These are phyloP conservation scores for Leptestheria dahalacensis DNA, from an alignment of 1,140 invertebrate genomes.

Conservation along the genomic window DNA sequence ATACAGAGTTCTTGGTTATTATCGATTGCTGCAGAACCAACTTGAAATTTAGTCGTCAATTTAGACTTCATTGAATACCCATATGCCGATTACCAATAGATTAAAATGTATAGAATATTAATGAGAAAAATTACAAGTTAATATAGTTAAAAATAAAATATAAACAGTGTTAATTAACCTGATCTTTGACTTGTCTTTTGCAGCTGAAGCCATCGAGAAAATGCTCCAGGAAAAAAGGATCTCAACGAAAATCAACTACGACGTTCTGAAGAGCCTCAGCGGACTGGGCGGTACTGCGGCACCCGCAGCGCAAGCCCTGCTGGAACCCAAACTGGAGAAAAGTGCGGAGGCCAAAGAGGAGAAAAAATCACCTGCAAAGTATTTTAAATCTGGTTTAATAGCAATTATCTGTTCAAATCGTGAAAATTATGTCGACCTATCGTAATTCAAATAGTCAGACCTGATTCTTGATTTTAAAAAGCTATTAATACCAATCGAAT, in stretches of 20 bases:
- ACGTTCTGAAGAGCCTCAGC: constrained; percentile 72
- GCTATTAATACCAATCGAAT: too few relatives aligned
- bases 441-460: too few relatives aligned
- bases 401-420: neutral
- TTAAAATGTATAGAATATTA: too few relatives aligned
- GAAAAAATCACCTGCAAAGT: neutral
- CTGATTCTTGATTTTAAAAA: too few relatives aligned
- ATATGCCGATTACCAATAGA: too few relatives aligned
- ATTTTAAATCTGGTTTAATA: neutral
- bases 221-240: constrained; percentile 90
- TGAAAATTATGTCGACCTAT: too few relatives aligned
- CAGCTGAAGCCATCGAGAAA: constrained; percentile 80
- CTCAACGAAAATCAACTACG: constrained; percentile 94
- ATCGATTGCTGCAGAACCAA: too few relatives aligned
- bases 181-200: constrained; percentile 13
- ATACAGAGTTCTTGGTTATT: too few relatives aligned
- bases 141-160: neutral
- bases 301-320: neutral
- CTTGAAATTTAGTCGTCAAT: too few relatives aligned
- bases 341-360: neutral
- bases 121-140: too few relatives aligned
- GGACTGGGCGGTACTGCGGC: constrained; percentile 24
- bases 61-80: too few relatives aligned
- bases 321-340: neutral
- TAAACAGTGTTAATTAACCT: neutral